Conservation (phyloP, 1,140 invertebrate species). For the Drosophila seguyi region DNA sequence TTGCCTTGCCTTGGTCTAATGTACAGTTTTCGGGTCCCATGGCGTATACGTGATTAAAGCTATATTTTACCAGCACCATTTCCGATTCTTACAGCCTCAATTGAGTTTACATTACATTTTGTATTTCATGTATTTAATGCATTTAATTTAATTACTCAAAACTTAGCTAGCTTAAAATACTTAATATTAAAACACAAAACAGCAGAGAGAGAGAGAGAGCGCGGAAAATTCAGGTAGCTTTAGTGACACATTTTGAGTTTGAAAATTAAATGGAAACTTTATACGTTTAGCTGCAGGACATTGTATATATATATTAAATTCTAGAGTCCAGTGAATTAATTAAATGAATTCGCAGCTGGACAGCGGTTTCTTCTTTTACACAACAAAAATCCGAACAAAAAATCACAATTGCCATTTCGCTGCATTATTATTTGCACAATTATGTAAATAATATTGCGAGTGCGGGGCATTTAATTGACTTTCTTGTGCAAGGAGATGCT, state of each 20-base stretch:
- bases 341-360: background rate
- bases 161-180: too few relatives aligned
- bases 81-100: background rate
- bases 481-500: background rate
- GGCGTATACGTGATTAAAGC: slow-evolving; percentile 11
- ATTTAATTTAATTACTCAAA: too few relatives aligned
- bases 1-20: background rate
- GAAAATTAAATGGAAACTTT: background rate
- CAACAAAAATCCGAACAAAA: too few relatives aligned
- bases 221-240: background rate
- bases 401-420: background rate
- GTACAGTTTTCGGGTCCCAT: background rate
- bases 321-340: background rate
- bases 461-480: background rate
- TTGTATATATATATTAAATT: too few relatives aligned
- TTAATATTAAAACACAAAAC: background rate
- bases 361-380: background rate
- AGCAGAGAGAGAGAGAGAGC: background rate
- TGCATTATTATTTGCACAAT: slow-evolving; percentile 7
- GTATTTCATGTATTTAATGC: too few relatives aligned
- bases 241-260: background rate
- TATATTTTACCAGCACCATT: too few relatives aligned
- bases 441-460: background rate
- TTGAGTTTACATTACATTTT: too few relatives aligned
- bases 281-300: background rate